These are phyloP conservation scores for Scaptomyza tumidula DNA, from an alignment of 2,888 invertebrate species.

Conservation along the genomic window DNA sequence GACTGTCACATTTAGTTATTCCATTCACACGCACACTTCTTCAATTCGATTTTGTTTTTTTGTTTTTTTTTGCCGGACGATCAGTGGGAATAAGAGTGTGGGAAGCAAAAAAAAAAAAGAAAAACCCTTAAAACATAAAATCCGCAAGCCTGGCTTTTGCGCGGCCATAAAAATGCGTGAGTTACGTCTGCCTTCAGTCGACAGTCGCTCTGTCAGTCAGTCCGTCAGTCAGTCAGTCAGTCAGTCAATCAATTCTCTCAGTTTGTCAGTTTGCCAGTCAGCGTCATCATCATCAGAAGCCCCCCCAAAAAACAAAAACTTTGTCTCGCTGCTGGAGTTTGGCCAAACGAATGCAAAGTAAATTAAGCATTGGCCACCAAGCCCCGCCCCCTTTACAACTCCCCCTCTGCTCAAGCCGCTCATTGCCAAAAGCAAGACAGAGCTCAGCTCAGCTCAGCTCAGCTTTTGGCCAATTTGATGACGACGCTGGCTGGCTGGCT, in stretches of 20 bases:
- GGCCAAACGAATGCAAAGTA: slow-evolving; percentile 76
- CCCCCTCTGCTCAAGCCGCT: slow-evolving; percentile 1
- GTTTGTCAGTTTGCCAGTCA: slow-evolving; percentile 25
- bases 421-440: slow-evolving; percentile 49
- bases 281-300: slow-evolving; percentile 56
- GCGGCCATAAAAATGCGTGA: slow-evolving; percentile 75
- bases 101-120: slow-evolving; percentile 55
- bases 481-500: slow-evolving; percentile 49
- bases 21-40: slow-evolving; percentile 27
- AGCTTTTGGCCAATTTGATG: slow-evolving; percentile 57
- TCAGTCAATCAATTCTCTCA: slow-evolving; percentile 27
- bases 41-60: too few species aligned
- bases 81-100: slow-evolving; percentile 64
- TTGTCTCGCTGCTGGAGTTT: slow-evolving; percentile 47
- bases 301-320: slow-evolving; percentile 1
- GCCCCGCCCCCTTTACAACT: slow-evolving; percentile 6
- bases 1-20: slow-evolving; percentile 36
- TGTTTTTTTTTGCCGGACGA: slow-evolving; percentile 29
- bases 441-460: slow-evolving; percentile 6
- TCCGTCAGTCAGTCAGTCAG: slow-evolving; percentile 30
- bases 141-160: slow-evolving; percentile 55
- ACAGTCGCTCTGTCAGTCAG: slow-evolving; percentile 23
- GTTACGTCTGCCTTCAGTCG: slow-evolving; percentile 58
- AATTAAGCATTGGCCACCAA: slow-evolving; percentile 64
- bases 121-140: slow-evolving; percentile 43